Base-by-base conservation (phyloP, 1,140 invertebrate species). In the Laupala kohalensis region DNA sequence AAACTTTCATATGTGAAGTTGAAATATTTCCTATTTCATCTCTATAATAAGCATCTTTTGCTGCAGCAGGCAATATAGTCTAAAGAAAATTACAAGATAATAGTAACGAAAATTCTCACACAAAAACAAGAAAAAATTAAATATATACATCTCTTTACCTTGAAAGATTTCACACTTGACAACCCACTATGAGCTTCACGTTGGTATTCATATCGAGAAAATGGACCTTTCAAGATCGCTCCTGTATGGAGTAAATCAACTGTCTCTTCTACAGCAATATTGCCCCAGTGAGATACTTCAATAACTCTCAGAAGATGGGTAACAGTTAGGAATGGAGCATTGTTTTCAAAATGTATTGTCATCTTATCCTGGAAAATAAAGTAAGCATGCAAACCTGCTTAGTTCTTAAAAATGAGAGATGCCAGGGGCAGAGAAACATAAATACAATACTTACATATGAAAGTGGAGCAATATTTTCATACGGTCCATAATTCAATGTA, bases 1-100 rank as follows among this genome's bases (percentile, higher is more conserved):
- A 86, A 15, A 92, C 79, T 75, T 90, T 86, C 80, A 99, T 90
- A 78, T 96, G 92, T 1, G 96, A 98, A 6, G 97, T 99, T 2
- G 96, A 99, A 78, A 99, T 99, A 80, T 99, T 99, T 26, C 98
- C 98, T 82, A 99, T 99, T 75, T 96, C 96, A 82, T 99, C 98
- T 27, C 96, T 84, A 78, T 97, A 97, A 79, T 96, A 96, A 73
- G 96, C 93, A 76, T 98, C 95, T 70, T 88, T 86, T 13, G 94
- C 92, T 0, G 94, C 89, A 19, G 94, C 92, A 13, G 97, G 97
- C 24, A 99, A 81, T 71, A 96, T 81, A 0, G 96, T 98, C 83
- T 87, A 75, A 67, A 81, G 77, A 19, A 67, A 62, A 73, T 69
- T 3, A 75, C 12, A 25, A 37, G 12, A 25, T 29, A 68, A 28